These are phyloP conservation scores for Poecilia picta DNA, from an alignment of 2,797 vertebrate species.

Conservation along the genomic window DNA sequence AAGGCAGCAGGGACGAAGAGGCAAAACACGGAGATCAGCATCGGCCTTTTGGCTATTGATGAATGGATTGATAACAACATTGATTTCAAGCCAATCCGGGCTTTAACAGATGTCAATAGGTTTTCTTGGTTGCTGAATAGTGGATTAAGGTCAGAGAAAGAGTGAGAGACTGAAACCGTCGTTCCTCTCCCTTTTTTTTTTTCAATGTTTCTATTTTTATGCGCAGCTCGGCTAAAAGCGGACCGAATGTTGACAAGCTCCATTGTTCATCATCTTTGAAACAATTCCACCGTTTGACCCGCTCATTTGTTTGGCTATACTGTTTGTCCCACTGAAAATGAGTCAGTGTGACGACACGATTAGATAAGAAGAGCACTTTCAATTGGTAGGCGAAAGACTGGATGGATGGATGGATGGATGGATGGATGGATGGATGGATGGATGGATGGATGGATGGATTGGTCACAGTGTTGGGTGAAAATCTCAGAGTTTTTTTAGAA, in stretches of 20 bases:
- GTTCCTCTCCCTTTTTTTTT: slow-evolving; percentile 21
- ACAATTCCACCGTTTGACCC: slow-evolving; percentile 27
- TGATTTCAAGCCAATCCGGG: slow-evolving; percentile 66
- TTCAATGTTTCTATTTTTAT: slow-evolving; percentile 36
- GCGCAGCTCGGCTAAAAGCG: slow-evolving; percentile 8
- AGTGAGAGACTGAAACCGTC: slow-evolving; percentile 25
- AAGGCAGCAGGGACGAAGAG: slow-evolving; percentile 18
- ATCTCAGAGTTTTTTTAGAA: slow-evolving; percentile 46
- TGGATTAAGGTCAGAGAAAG: slow-evolving; percentile 60
- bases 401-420: neutral
- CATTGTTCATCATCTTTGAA: slow-evolving; percentile 44
- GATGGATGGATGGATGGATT: neutral
- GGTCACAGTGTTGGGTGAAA: slow-evolving; percentile 23
- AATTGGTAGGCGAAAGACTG: neutral
- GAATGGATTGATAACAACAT: slow-evolving; percentile 67
- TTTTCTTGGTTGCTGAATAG: slow-evolving; percentile 69
- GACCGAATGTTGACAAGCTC: slow-evolving; percentile 54
- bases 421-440: neutral
- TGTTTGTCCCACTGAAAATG: slow-evolving; percentile 40
- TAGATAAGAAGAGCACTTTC: slow-evolving; percentile 4
- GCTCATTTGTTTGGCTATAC: slow-evolving; percentile 28
- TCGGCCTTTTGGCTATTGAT: slow-evolving; percentile 63
- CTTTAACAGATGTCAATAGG: slow-evolving; percentile 71
- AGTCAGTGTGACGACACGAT: slow-evolving; percentile 17
- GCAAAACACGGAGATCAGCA: slow-evolving; percentile 16